Percentiles rank a stretch among this genome's conserved stretches.
These are phyloP conservation scores for Oithona nana DNA, from an alignment of 2,888 invertebrate genomes.

Conservation along the genomic window DNA sequence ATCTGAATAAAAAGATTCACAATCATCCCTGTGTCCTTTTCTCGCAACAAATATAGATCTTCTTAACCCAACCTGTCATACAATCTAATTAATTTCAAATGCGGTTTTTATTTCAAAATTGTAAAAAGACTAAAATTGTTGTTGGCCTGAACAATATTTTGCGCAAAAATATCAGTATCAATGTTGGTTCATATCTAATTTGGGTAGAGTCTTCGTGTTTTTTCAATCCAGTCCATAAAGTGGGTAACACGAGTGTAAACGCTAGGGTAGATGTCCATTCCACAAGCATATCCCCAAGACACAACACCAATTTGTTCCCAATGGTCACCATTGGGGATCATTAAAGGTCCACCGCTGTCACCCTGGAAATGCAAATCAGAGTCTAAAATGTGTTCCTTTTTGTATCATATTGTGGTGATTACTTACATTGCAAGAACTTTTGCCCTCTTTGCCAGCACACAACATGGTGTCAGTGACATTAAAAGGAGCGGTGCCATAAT, in stretches of 20 bases:
- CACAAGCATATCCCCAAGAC: conserved; percentile 79
- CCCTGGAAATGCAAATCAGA: conserved; percentile 40
- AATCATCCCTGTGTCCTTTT: no score
- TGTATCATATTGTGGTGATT: background rate
- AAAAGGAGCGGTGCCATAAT: conserved; percentile 39
- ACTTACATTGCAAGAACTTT: conserved; percentile 76
- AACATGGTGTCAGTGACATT: conserved; percentile 72
- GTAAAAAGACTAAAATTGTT: no score
- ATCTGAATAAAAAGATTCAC: no score
- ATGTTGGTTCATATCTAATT: no score
- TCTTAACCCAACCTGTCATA: no score
- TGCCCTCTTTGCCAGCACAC: conserved; percentile 62
- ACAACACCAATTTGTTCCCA: conserved; percentile 74
- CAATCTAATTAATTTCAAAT: no score
- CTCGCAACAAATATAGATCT: no score
- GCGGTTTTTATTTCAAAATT: no score
- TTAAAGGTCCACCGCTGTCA: conserved; percentile 69
- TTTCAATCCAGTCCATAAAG: conserved; percentile 66
- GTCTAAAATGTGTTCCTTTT: background rate
- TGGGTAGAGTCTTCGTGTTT: conserved; percentile 34
- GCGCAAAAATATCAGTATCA: no score
- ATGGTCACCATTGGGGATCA: conserved; percentile 50
- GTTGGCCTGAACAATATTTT: no score
- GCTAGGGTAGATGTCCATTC: conserved; percentile 74
- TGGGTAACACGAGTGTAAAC: conserved; percentile 68